phyloP scores from a whole-genome alignment of 2,888 invertebrate species.

The Schizaphis graminum region DNA sequence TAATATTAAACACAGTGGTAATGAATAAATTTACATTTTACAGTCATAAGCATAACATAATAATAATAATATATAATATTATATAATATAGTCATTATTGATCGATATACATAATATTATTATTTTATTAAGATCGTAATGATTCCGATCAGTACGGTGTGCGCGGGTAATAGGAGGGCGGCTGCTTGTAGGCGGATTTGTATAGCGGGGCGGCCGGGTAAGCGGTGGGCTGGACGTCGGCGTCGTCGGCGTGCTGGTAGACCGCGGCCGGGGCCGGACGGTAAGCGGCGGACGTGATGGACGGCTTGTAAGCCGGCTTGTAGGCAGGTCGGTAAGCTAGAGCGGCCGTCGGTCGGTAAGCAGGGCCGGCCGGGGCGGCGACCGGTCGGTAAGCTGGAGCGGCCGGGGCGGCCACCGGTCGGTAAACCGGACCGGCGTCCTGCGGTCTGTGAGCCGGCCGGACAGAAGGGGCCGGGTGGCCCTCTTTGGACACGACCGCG shows the following conservation, averaged over 20 bases:
- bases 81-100: background rate
- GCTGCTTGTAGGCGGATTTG: constrained; percentile 41
- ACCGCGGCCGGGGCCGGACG: constrained; percentile 62
- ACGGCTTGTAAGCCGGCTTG: constrained; percentile 52
- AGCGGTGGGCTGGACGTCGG: background rate
- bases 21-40: no score
- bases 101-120: background rate
- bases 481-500: constrained; percentile 67
- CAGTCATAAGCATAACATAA: no score
- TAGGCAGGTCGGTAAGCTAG: constrained; percentile 61
- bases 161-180: background rate
- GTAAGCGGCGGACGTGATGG: constrained; percentile 59
- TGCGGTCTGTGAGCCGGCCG: constrained; percentile 20
- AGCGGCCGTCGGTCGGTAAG: background rate
- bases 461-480: constrained; percentile 46
- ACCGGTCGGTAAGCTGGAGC: constrained; percentile 61
- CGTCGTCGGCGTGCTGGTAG: constrained; percentile 32
- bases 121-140: background rate
- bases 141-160: background rate
- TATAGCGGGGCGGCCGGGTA: constrained; percentile 57
- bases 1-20: no score
- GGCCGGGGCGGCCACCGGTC: background rate
- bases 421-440: constrained; percentile 15
- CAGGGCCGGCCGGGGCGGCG: background rate
- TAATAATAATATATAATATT: no score